Percentiles rank a stretch among this genome's conserved stretches.
These are phyloP conservation scores for Sphenopsis melanotis DNA, from an alignment of 2,797 vertebrate species.

Conservation along the genomic window DNA sequence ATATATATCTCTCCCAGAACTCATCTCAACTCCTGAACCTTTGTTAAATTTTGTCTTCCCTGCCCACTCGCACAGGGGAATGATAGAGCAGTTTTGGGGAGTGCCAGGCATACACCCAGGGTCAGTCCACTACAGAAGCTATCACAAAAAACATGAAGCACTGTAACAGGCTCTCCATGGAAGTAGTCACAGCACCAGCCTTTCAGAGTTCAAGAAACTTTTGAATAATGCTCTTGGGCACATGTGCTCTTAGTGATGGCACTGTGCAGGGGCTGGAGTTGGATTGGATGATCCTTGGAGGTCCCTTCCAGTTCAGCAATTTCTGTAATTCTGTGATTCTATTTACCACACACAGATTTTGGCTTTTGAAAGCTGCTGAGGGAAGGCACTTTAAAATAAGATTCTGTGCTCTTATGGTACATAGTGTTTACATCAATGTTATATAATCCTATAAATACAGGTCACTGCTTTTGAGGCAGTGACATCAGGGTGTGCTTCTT, in stretches of 20 bases:
- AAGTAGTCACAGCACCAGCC: neutral
- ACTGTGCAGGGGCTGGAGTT: too few relatives aligned
- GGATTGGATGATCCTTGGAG: neutral
- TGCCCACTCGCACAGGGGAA: too few relatives aligned
- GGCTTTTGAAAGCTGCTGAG: neutral
- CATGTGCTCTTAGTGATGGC: neutral
- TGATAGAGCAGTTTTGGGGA: neutral
- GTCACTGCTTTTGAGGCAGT: neutral
- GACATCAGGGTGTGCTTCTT: neutral
- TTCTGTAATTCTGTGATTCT: neutral
- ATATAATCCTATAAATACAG: neutral
- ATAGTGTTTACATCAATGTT: neutral
- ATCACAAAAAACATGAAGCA: neutral
- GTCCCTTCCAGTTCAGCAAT: neutral
- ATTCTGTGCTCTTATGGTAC: neutral
- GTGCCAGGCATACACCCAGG: too few relatives aligned
- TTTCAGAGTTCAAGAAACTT: neutral
- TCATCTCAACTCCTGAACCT: neutral
- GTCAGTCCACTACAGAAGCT: neutral
- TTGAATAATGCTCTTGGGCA: neutral
- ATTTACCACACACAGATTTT: fast-evolving
- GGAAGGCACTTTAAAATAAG: neutral
- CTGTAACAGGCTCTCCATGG: neutral
- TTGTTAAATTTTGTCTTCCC: neutral
- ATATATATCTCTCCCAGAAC: neutral